Conservation (phyloP, 2,113 vertebrate species). For the Lophura nycthemera region DNA sequence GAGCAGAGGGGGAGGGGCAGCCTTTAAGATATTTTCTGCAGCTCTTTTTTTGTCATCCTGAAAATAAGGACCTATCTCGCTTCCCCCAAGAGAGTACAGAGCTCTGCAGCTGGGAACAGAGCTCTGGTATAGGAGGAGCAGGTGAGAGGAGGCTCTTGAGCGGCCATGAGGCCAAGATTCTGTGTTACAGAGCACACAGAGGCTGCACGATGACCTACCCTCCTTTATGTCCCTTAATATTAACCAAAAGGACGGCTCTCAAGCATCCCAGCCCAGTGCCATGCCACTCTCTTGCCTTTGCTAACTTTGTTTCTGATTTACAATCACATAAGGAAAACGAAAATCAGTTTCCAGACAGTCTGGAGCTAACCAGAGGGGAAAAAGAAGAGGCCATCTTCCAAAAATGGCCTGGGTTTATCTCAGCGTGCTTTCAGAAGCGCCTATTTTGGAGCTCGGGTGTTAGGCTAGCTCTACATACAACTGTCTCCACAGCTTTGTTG, state of each 20-base stretch:
- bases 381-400: not conserved
- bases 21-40: constrained; percentile 31
- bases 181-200: not conserved
- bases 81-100: not conserved
- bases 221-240: not conserved
- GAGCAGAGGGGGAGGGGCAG: constrained; percentile 11
- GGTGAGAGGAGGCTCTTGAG: rapidly evolving
- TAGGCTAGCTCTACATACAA: not conserved
- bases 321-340: not conserved
- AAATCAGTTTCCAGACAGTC: not conserved
- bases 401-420: not conserved
- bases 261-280: not conserved
- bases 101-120: not conserved
- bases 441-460: not conserved
- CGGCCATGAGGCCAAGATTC: rapidly evolving
- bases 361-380: not conserved
- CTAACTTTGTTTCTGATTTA: constrained; percentile 45
- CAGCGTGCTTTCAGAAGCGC: not conserved
- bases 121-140: not conserved
- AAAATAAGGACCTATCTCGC: not conserved
- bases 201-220: not conserved
- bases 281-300: not conserved
- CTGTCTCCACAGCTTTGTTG: not conserved
- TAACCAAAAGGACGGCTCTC: not conserved
- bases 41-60: not conserved